Evolutionary conservation across 2,888 invertebrate species (phyloP), one percentile per base, ranked within the genome.

Genomic region (Linnaemya vulpina): DNA sequence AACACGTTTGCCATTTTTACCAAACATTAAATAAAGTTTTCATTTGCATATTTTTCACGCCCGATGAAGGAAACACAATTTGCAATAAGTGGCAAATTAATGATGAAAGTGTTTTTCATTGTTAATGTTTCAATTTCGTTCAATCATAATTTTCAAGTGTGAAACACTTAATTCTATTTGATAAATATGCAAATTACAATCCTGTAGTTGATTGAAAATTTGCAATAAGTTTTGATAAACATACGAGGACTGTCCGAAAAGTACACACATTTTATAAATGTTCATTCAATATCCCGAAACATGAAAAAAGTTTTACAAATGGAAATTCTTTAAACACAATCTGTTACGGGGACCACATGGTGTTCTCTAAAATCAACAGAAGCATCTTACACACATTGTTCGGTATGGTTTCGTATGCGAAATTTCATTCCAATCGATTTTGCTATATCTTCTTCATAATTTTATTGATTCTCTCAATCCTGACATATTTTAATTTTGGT

Each of bases 11-110:
- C 1, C 17, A 13, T 17, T 22, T 40, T 13, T 22, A 20, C 13
- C 20, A n/a, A 8, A 22, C 22, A 43, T 38, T 40, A 22, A 11
- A 11, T 40, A 22, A 11, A 11, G 25, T 63, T 3, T 35, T 35
- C 63, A 79, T 73, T 79, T 46, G 55, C 79, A 79, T 79, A 79
- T 71, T 76, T 51, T 71, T 65, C 38, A 7, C 35, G 17, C 30
- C 11, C 8, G 22, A 3, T 73, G 20, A 62, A 53, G 25, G 43
- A 46, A 46, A n/a, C 22, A 60, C 49, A 55, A 49, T 58, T 73
- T 46, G 30, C 35, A 55, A 46, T n/a, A 38, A 17, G 22, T 20
- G 38, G 17, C 25, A 75, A 53, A 65, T 65, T 22, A 30, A 60
- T 80, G 40, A 60, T 58, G 25, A 65, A 68, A 60, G 20, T 4